Evolutionary conservation across 2,888 invertebrate species (phyloP).

Genomic region (Dorcus hopei): DNA sequence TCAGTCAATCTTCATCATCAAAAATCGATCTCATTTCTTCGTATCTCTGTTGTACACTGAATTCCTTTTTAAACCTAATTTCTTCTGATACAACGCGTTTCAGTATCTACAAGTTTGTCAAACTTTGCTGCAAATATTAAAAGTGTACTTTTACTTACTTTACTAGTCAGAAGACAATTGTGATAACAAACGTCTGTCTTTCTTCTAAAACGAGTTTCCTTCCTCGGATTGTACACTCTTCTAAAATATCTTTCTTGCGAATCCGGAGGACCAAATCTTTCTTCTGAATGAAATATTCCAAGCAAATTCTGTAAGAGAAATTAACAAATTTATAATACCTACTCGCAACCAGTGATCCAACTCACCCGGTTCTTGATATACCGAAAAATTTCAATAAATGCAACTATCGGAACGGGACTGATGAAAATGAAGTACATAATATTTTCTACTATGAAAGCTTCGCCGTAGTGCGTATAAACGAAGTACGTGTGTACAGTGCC

Average conservation of each 20-base stretch:
- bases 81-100: too few relatives aligned
- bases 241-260: conserved; percentile 11
- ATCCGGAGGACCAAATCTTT: conserved; percentile 15
- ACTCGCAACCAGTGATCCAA: neutral
- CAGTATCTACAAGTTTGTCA: too few relatives aligned
- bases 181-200: conserved; percentile 10
- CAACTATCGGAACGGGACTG: conserved; percentile 14
- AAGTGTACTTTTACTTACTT: neutral
- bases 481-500: neutral
- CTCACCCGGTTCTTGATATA: conserved; percentile 14
- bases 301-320: conserved; percentile 6
- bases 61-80: too few relatives aligned
- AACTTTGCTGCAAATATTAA: too few relatives aligned
- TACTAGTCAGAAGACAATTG: conserved; percentile 10
- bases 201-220: conserved; percentile 7
- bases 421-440: conserved; percentile 3
- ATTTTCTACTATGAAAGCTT: neutral
- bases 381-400: conserved; percentile 12
- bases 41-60: too few relatives aligned
- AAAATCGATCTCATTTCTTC: too few relatives aligned
- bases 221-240: conserved; percentile 11
- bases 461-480: neutral
- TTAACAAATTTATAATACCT: neutral
- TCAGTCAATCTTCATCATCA: too few relatives aligned
- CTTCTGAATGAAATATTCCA: conserved; percentile 11